Conservation (phyloP, 2,888 invertebrate genomes). For the Tubulanus polymorphus region DNA sequence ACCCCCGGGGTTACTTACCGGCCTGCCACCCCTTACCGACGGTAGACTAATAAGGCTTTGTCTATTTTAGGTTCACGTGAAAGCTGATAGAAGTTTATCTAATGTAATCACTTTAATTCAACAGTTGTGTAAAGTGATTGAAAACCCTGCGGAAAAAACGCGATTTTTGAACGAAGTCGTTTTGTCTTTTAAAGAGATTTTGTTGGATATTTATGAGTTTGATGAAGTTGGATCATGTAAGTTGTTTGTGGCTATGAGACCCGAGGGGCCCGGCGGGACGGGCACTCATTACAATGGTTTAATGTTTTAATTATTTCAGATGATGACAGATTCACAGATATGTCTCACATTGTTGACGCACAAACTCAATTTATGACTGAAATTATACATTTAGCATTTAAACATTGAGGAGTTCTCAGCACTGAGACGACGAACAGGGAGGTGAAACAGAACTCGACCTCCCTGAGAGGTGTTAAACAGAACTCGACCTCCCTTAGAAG, state of each 20-base stretch:
- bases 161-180: constrained; percentile 39
- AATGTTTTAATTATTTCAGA: constrained; percentile 25
- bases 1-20: too few species aligned
- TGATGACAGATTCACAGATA: constrained; percentile 37
- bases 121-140: constrained; percentile 36
- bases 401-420: too few species aligned
- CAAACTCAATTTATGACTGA: constrained; percentile 43
- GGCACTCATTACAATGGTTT: neutral
- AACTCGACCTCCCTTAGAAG: too few species aligned
- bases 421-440: too few species aligned
- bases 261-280: neutral
- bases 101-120: constrained; percentile 42
- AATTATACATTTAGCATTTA: too few species aligned
- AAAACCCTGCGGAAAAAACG: constrained; percentile 35
- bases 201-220: constrained; percentile 46
- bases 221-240: constrained; percentile 35
- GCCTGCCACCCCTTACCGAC: neutral
- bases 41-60: neutral
- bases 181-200: constrained; percentile 46
- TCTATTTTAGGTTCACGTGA: constrained; percentile 43
- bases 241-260: neutral
- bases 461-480: too few species aligned
- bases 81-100: constrained; percentile 36
- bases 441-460: too few species aligned
- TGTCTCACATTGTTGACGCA: constrained; percentile 44